Evolutionary conservation across 2,888 invertebrate genomes (phyloP), one percentile per base, ranked within the genome.

Genomic region (Oscheius sp.): DNA sequence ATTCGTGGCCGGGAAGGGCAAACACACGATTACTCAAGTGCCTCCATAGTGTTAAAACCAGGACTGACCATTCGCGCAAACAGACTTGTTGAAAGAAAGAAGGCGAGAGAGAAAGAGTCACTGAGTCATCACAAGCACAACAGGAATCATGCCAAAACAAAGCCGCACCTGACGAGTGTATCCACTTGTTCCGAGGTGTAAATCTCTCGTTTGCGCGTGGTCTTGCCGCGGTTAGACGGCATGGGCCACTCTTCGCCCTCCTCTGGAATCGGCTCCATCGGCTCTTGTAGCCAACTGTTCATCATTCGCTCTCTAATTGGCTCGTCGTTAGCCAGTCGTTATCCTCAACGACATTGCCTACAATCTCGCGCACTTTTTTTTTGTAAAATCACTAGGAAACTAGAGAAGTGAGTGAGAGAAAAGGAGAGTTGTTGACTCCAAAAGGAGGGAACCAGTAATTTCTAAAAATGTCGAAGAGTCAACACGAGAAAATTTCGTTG

Each of bases 151-250:
- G 53, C 37, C 4, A n/a, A n/a, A 12, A 10, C 15, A 5, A 20
- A 39, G 20, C 12, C 57, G 15, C 31, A 85, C 85, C 83, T 85
- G 55, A 85, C 82, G 6, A 85, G 76, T 10, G 85, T 85, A 71
- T 85, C 83, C 52, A 85, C 77, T 74, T 85, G 83, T 52, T 85
- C 85, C 25, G 83, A 81, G 27, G 82, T 85, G 76, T 81, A 83
- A 12, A 84, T 70, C 69, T 85, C 85, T 61, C 75, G 72, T 55
- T 79, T 75, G 27, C 84, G 65, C 64, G 69, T 71, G 34, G 77
- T 80, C 48, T 73, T 53, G 25, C 57, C 23, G n/a, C 72, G 70
- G n/a, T 69, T 65, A 17, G 68, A 66, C 33, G 76, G 63, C 46
- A 55, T 58, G 33, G 65, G 69, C 75, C 75, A 76, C 48, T 74